Percentiles rank a stretch among this genome's conserved stretches.
Conservation (phyloP, 2,113 vertebrate species). For the Puntigrus tetrazona region DNA sequence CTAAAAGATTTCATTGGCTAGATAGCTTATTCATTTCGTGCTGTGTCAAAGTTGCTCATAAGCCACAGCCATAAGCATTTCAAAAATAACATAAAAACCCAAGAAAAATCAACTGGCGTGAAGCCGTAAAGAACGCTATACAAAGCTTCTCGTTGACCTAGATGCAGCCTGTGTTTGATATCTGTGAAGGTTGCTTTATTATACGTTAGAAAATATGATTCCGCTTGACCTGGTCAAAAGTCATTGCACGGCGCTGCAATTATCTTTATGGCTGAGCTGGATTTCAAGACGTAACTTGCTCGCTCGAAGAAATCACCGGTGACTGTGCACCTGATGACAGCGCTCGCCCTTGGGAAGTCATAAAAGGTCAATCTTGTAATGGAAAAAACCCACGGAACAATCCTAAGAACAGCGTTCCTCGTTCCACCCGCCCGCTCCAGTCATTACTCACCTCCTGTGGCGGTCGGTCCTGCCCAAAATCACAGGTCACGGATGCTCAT, state of each 20-base stretch:
- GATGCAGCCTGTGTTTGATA: neutral
- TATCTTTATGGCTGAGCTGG: neutral
- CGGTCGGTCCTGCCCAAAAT: constrained; percentile 38
- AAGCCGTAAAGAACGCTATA: neutral
- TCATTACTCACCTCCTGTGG: constrained; percentile 55
- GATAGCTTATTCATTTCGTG: neutral
- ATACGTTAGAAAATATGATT: neutral
- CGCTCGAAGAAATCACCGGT: neutral
- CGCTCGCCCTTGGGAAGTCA: neutral
- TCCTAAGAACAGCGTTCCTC: neutral
- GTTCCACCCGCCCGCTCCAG: constrained; percentile 53
- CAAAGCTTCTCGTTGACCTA: neutral
- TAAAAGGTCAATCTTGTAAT: neutral
- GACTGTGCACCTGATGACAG: neutral
- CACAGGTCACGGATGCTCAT: neutral
- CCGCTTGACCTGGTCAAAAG: neutral
- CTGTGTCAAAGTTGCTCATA: neutral
- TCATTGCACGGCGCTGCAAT: neutral
- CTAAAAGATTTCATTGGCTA: neutral
- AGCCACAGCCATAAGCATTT: neutral
- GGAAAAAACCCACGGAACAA: neutral
- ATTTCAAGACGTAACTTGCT: constrained; percentile 15
- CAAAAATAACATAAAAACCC: neutral
- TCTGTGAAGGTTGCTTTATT: neutral
- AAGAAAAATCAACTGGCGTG: no score